Conservation (phyloP, 2,113 vertebrate species). For the Serilophus lunatus region DNA sequence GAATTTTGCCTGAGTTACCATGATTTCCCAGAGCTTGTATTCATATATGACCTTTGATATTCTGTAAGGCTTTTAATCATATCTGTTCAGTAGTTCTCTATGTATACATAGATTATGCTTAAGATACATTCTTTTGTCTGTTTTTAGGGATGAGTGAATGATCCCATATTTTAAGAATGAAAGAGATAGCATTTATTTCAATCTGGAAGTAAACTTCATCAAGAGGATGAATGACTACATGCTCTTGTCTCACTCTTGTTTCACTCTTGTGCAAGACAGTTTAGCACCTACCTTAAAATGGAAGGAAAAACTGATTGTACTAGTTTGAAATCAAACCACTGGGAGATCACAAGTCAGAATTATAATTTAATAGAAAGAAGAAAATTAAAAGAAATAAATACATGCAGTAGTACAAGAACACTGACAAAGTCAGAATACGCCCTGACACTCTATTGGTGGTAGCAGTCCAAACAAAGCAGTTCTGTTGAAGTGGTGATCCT, state of each 20-base stretch:
- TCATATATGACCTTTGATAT: not conserved
- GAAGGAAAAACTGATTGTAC: too few species aligned
- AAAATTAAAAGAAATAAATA: too few species aligned
- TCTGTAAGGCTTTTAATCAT: not conserved
- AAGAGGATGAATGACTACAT: not conserved
- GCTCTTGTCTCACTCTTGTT: not conserved
- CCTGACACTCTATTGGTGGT: too few species aligned
- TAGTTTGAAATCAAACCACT: too few species aligned
- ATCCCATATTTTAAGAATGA: not conserved
- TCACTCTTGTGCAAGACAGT: not conserved
- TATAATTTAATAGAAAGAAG: too few species aligned
- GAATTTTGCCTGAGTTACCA: not conserved
- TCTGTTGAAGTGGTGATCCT: too few species aligned
- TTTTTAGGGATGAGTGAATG: not conserved
- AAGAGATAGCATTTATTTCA: not conserved
- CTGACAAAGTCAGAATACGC: too few species aligned
- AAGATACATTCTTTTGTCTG: not conserved
- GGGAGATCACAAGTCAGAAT: too few species aligned
- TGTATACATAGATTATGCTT: not conserved
- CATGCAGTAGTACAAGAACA: too few species aligned
- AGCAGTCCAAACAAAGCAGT: too few species aligned
- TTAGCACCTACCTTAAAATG: not conserved
- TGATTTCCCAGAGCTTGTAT: not conserved
- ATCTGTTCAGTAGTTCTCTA: not conserved
- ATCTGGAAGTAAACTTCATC: too few species aligned